Evolutionary conservation across 1,140 invertebrate species (phyloP), one percentile per base, ranked within the genome.

Genomic region (Mycetomoellerius zeteki): DNA sequence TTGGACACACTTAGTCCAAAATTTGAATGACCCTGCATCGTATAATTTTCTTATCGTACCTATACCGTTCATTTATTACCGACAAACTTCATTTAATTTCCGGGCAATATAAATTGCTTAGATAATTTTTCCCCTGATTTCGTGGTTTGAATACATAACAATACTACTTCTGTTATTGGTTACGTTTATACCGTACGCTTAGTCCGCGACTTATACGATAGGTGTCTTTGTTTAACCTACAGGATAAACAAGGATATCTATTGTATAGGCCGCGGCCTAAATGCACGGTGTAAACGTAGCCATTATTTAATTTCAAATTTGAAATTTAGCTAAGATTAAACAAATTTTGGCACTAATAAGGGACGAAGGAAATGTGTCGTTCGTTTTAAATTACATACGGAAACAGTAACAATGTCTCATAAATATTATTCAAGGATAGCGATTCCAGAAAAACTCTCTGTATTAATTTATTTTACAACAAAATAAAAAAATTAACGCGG

Each of bases 41-140:
- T 30, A 8, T 21, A 78, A 65, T 47, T 78, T 65, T 30, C 58
- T 30, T 50, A 30, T 65, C 58, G 14, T 21, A n/a, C n/a, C n/a
- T n/a, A 14, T 2, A 47, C 12, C 21, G 21, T 24, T 7, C 30
- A 33, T n/a, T 19, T 37, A 58, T 60, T 62, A 60, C 10, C 21
- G 33, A n/a, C 24, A 5, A 77, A 14, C 52, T 27, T 43, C 14
- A 14, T 3, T 33, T 54, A 19, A 54, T 73, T 43, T 21, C 37
- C 16, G 14, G 24, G 14, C 21, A 75, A 60, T 37, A 37, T 30
- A 19, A 33, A n/a, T 21, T 14, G 12, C 52, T 1, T 19, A 43
- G 37, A 60, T 37, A 12, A 56, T 75, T 37, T 50, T 50, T n/a
- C 33, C 12, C 0, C 10, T 5, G n/a, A 54, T 58, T 33, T 14